Conservation (phyloP, 2,888 invertebrate genomes). For the Drosophila parthenogenetica region DNA sequence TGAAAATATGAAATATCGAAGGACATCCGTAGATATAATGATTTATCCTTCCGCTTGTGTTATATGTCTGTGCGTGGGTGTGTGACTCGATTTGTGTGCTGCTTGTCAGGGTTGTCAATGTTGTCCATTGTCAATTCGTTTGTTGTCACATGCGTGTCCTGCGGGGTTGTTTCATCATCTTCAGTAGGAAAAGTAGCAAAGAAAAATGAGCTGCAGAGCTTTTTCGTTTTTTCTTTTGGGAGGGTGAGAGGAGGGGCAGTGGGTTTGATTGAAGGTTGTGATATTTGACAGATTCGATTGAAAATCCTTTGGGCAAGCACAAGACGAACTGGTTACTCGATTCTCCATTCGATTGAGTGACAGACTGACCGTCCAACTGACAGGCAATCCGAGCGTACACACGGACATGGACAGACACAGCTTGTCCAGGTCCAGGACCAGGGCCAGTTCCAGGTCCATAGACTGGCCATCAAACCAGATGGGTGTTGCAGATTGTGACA, state of each 20-base stretch:
- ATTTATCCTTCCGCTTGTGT: constrained; percentile 67
- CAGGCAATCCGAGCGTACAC: constrained; percentile 58
- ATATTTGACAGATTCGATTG: constrained; percentile 84
- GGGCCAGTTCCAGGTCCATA: constrained; percentile 1
- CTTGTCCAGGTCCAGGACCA: background rate
- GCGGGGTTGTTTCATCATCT: constrained; percentile 70
- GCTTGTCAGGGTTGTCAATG: constrained; percentile 58
- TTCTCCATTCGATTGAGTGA: constrained; percentile 63
- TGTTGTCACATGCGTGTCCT: constrained; percentile 67
- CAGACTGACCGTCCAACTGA: constrained; percentile 65
- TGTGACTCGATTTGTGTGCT: constrained; percentile 50
- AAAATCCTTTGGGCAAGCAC: constrained; percentile 74
- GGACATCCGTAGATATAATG: constrained; percentile 53
- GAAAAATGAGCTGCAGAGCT: constrained; percentile 75
- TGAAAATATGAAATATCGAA: constrained; percentile 73
- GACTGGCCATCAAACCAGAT: constrained; percentile 63
- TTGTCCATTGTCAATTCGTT: constrained; percentile 65
- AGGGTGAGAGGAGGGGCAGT: too few relatives aligned
- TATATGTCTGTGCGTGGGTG: constrained; percentile 11
- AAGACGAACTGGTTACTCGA: constrained; percentile 52
- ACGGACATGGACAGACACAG: background rate
- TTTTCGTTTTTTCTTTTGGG: constrained; percentile 37
- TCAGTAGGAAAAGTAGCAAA: constrained; percentile 39
- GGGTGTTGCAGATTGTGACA: constrained; percentile 79
- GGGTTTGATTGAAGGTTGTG: constrained; percentile 83